Conservation (phyloP, 2,888 invertebrate genomes). For the Sinotaia quadrata region DNA sequence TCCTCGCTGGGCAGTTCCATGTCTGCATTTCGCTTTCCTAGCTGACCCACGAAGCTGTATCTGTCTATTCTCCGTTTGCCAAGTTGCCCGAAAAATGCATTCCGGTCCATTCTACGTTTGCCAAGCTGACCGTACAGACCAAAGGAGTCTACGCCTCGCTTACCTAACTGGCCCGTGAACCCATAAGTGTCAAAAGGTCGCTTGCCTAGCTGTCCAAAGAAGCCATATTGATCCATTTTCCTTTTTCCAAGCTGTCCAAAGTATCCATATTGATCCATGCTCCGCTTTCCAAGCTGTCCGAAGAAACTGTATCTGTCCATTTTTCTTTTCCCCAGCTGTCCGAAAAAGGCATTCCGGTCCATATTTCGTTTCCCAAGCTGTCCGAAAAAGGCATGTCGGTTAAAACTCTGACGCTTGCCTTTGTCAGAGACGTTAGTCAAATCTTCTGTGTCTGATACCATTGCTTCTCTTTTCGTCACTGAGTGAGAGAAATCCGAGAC, state of each 20-base stretch:
- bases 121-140: conserved; percentile 15
- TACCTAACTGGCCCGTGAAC: conserved; percentile 16
- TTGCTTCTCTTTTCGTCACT: too few relatives aligned
- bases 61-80: too few relatives aligned
- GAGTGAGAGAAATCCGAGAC: too few relatives aligned
- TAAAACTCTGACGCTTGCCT: too few relatives aligned
- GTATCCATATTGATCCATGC: conserved; percentile 24
- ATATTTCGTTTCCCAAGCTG: neutral
- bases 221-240: conserved; percentile 8
- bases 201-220: conserved; percentile 20
- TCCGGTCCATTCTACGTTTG: conserved; percentile 12
- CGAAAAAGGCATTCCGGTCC: conserved; percentile 9
- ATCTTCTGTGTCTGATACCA: too few relatives aligned
- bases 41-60: too few relatives aligned
- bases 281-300: conserved; percentile 26
- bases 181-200: conserved; percentile 6
- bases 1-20: too few relatives aligned
- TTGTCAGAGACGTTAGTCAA: too few relatives aligned
- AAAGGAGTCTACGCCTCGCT: conserved; percentile 15
- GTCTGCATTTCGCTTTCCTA: too few relatives aligned
- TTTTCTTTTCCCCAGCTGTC: conserved; percentile 22
- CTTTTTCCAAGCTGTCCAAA: conserved; percentile 16
- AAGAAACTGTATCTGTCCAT: conserved; percentile 20
- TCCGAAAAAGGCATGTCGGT: too few relatives aligned
- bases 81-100: conserved; percentile 1